Conservation (phyloP, 2,113 vertebrate species). For the Mormoops blainvillei region DNA sequence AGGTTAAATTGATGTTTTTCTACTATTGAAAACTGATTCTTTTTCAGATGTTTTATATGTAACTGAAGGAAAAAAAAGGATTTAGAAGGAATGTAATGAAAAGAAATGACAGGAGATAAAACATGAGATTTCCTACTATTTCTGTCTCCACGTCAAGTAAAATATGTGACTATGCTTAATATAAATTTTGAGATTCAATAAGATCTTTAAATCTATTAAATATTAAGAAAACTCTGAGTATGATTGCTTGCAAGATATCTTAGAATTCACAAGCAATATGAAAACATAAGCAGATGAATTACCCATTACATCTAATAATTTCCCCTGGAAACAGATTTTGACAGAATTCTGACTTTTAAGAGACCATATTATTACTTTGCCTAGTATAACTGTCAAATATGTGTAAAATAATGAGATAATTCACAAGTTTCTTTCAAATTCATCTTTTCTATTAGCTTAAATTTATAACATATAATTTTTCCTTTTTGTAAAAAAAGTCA, state of each 20-base stretch:
- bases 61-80: not conserved
- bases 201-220: conserved; percentile 39
- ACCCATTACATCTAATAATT: conserved; percentile 48
- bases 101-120: not conserved
- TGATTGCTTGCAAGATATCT: not conserved
- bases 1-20: not conserved
- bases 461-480: conserved; percentile 4
- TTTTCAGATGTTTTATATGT: not conserved
- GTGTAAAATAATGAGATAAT: conserved; percentile 10
- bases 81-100: not conserved
- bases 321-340: conserved; percentile 61
- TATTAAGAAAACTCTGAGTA: conserved; percentile 18
- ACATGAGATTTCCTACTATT: conserved; percentile 17
- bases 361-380: conserved; percentile 49
- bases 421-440: conserved; percentile 24
- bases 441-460: not conserved
- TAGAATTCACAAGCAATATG: not conserved
- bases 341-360: conserved; percentile 29
- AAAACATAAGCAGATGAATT: conserved; percentile 41
- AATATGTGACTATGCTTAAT: not conserved
- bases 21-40: not conserved
- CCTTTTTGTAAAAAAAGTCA: not conserved
- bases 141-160: not conserved
- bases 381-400: conserved; percentile 43
- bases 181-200: conserved; percentile 32